Percentiles rank a stretch among this genome's conserved stretches.
Evolutionary conservation across 2,797 vertebrate species (phyloP).

Genomic region (Hypotaenidia okinawae): DNA sequence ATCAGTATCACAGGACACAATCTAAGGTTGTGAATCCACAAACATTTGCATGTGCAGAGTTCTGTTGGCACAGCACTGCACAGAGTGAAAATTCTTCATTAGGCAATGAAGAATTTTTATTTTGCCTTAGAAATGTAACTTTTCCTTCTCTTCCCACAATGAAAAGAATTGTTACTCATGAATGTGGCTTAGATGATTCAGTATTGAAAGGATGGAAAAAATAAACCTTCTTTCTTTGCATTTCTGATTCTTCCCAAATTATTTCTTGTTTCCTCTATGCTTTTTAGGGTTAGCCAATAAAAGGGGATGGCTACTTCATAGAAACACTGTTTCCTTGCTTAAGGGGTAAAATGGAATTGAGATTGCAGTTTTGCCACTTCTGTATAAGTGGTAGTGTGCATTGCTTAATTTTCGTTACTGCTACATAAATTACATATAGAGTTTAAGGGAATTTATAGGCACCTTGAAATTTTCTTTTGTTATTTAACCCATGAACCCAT

Average conservation of each 20-base stretch:
- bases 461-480: background rate
- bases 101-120: background rate
- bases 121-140: background rate
- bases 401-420: background rate
- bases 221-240: background rate
- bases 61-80: background rate
- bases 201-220: background rate
- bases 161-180: background rate
- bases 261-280: background rate
- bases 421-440: background rate
- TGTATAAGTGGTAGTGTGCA: background rate
- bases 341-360: background rate
- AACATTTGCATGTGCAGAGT: background rate
- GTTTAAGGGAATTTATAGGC: background rate
- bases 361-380: background rate
- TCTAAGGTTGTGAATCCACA: background rate
- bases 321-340: background rate
- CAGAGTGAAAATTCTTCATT: background rate
- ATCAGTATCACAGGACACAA: background rate
- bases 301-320: background rate
- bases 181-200: background rate
- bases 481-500: background rate
- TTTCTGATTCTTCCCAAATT: background rate
- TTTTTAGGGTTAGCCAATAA: background rate
- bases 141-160: background rate